A percentile compares a stretch with the other conserved stretches of the same genome.
These are phyloP conservation scores for Cheiracanthium punctorium DNA, from an alignment of 2,888 invertebrate genomes.

Conservation along the genomic window DNA sequence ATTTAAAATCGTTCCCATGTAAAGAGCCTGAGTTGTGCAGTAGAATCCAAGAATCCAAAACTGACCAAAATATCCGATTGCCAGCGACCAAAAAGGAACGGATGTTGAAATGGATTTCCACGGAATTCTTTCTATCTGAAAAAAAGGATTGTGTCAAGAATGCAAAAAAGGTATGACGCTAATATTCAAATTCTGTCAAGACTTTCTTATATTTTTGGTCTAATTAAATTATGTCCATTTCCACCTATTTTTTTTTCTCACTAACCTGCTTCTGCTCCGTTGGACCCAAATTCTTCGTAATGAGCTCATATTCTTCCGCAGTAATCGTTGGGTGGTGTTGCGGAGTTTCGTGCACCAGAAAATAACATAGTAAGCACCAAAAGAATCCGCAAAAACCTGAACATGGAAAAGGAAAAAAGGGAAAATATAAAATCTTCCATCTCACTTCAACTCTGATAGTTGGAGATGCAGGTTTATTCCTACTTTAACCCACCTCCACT, in stretches of 20 bases:
- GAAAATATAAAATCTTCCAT: too few species aligned
- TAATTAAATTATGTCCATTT: too few species aligned
- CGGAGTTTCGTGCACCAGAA: constrained; percentile 36
- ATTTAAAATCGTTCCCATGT: constrained; percentile 56
- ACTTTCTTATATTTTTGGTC: too few species aligned
- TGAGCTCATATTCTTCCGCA: constrained; percentile 15
- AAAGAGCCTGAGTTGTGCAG: constrained; percentile 37
- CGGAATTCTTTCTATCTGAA: constrained; percentile 41
- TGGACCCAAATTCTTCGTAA: constrained; percentile 22
- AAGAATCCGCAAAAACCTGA: constrained; percentile 38
- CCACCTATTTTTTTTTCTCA: not conserved
- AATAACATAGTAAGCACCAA: constrained; percentile 36
- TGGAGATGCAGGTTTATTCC: too few species aligned
- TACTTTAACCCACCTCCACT: too few species aligned
- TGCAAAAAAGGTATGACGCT: not conserved
- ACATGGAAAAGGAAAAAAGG: too few species aligned
- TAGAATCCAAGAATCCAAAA: constrained; percentile 56
- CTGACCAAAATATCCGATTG: constrained; percentile 51
- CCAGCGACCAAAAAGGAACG: constrained; percentile 43
- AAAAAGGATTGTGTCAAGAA: not conserved
- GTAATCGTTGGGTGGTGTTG: constrained; percentile 41
- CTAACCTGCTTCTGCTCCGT: constrained; percentile 41
- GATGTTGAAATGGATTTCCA: constrained; percentile 35
- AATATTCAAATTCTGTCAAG: too few species aligned
- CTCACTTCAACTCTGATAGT: too few species aligned